Evolutionary conservation across 2,888 invertebrate genomes (phyloP).

Genomic region (Anthophora plumipes): DNA sequence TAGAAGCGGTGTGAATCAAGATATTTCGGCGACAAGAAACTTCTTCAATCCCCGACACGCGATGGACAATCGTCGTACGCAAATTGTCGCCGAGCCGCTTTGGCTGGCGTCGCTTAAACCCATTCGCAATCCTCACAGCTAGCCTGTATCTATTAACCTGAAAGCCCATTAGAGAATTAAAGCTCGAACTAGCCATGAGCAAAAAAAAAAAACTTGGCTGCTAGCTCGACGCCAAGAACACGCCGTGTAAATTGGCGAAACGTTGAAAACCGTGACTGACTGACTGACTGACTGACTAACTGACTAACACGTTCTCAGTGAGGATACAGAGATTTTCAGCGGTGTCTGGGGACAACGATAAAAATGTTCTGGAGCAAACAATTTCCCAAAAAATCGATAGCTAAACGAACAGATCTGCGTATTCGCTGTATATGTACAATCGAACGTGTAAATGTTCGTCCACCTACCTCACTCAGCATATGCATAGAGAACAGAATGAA

Average conservation of each 20-base stretch:
- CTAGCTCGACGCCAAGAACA: constrained; percentile 15
- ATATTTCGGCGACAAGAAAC: not conserved
- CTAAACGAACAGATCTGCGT: too few relatives aligned
- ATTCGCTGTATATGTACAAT: too few relatives aligned
- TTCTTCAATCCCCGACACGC: too few relatives aligned
- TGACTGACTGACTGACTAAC: not conserved
- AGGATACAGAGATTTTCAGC: not conserved
- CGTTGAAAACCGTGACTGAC: constrained; percentile 3
- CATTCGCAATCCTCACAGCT: not conserved
- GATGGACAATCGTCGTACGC: constrained; percentile 5
- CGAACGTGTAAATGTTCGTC: too few relatives aligned
- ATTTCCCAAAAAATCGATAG: too few relatives aligned
- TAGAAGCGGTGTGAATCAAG: not conserved
- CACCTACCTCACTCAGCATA: too few relatives aligned
- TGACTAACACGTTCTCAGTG: not conserved
- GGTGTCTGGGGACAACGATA: not conserved
- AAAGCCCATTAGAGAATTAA: constrained; percentile 52
- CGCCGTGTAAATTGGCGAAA: constrained; percentile 10
- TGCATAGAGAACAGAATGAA: too few relatives aligned
- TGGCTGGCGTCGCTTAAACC: constrained; percentile 4
- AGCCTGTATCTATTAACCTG: constrained; percentile 28
- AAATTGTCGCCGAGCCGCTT: not conserved
- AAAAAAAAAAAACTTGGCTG: constrained; percentile 22
- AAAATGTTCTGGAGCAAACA: not conserved
- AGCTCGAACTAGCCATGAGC: constrained; percentile 17